These are phyloP conservation scores for Scaptomyza flava DNA, from an alignment of 2,888 invertebrate genomes.

Conservation along the genomic window DNA sequence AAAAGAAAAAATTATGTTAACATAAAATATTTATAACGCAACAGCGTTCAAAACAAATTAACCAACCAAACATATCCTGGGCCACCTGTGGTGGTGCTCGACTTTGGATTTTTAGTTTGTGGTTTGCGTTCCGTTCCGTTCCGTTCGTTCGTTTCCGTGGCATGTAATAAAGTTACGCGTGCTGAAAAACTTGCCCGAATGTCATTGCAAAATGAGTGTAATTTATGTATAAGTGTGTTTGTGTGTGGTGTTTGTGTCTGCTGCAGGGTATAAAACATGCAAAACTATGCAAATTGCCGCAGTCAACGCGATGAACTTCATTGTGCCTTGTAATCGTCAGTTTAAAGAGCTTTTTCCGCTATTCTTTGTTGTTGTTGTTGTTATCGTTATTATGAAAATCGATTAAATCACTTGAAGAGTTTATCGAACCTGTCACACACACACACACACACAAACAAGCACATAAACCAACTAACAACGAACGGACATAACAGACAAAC, in stretches of 20 bases:
- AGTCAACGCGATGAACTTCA: slow-evolving; percentile 77
- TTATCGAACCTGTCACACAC: slow-evolving; percentile 69
- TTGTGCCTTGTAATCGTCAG: slow-evolving; percentile 53
- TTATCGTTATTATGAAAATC: slow-evolving; percentile 57
- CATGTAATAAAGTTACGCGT: slow-evolving; percentile 74
- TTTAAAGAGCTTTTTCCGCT: slow-evolving; percentile 69
- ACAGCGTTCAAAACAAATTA: slow-evolving; percentile 8
- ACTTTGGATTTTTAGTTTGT: slow-evolving; percentile 3
- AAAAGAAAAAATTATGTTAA: slow-evolving; percentile 56
- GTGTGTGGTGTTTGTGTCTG: slow-evolving; percentile 32
- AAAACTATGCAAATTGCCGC: slow-evolving; percentile 78
- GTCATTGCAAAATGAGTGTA: slow-evolving; percentile 76
- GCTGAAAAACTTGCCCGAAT: slow-evolving; percentile 59
- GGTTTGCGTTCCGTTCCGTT: neutral
- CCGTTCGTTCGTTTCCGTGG: slow-evolving; percentile 36
- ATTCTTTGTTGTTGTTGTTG: slow-evolving; percentile 6
- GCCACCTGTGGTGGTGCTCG: slow-evolving; percentile 17
- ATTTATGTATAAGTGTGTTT: slow-evolving; percentile 73
- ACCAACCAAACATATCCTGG: slow-evolving; percentile 36
- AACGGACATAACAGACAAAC: slow-evolving; percentile 11
- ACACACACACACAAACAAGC: slow-evolving; percentile 7
- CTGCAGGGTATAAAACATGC: slow-evolving; percentile 74
- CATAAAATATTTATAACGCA: slow-evolving; percentile 76
- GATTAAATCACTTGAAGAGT: slow-evolving; percentile 73
- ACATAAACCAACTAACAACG: neutral